Percentiles rank a stretch among this genome's conserved stretches.
Evolutionary conservation across 1,140 invertebrate species (phyloP).

Genomic region (Drosophila dunni): DNA sequence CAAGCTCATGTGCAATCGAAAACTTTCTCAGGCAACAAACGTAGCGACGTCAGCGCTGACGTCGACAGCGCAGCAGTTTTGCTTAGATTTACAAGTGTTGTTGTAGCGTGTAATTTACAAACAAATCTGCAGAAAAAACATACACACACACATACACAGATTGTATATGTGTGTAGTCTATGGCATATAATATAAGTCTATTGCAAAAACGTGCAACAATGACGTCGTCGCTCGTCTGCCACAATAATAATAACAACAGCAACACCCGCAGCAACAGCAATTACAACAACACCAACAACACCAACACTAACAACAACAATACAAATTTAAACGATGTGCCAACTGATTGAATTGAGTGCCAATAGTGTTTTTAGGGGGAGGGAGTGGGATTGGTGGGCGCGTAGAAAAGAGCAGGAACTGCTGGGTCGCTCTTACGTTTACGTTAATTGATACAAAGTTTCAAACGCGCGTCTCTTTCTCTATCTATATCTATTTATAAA

Average conservation of each 20-base stretch:
- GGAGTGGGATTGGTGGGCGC: neutral
- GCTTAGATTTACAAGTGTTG: conserved; percentile 39
- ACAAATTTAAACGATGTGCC: conserved; percentile 58
- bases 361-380: conserved; percentile 15
- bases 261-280: neutral
- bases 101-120: conserved; percentile 61
- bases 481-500: conserved; percentile 66
- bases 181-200: conserved; percentile 53
- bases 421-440: conserved; percentile 51
- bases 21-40: conserved; percentile 17
- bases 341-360: conserved; percentile 62
- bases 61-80: conserved; percentile 17
- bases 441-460: conserved; percentile 78
- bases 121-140: conserved; percentile 51
- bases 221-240: conserved; percentile 61
- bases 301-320: conserved; percentile 23
- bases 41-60: conserved; percentile 20
- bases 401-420: conserved; percentile 3
- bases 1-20: conserved; percentile 25
- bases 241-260: conserved; percentile 46
- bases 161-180: conserved; percentile 2
- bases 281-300: conserved; percentile 28
- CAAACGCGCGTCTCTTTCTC: conserved; percentile 55
- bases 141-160: conserved; percentile 10
- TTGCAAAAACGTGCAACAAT: conserved; percentile 81